Conservation (phyloP, 2,888 invertebrate species). For the Teleogryllus oceanicus region DNA sequence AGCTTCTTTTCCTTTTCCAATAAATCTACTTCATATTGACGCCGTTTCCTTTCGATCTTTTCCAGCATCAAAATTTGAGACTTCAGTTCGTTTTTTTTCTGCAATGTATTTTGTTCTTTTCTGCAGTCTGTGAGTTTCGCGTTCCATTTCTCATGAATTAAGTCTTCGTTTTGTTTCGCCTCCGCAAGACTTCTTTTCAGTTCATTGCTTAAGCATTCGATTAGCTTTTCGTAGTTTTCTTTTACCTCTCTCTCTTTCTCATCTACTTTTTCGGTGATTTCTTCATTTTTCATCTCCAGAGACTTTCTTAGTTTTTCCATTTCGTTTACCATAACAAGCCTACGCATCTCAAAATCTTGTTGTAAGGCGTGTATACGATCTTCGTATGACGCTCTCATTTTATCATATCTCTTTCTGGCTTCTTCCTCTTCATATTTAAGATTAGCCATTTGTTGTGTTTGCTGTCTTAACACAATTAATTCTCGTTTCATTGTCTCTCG, state of each 20-base stretch:
- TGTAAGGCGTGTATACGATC: background rate
- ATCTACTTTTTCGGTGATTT: background rate
- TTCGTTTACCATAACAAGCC: background rate
- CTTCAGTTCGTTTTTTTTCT: too few relatives aligned
- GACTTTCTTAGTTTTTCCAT: background rate
- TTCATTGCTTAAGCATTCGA: background rate
- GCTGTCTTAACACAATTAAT: background rate
- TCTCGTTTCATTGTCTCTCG: background rate
- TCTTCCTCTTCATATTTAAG: background rate
- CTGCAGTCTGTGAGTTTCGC: background rate
- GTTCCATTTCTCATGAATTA: conserved; percentile 5
- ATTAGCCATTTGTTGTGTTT: background rate
- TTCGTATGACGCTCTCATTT: background rate
- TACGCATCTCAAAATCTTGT: background rate
- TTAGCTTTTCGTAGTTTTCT: background rate
- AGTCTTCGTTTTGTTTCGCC: background rate
- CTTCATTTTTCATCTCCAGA: background rate
- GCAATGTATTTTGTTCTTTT: too few relatives aligned
- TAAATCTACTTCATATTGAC: background rate
- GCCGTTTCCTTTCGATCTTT: background rate
- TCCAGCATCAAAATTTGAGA: background rate
- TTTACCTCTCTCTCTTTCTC: background rate
- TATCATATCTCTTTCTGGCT: background rate
- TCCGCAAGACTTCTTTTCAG: background rate
- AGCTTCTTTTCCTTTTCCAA: background rate